Conservation (phyloP, 2,113 vertebrate genomes). For the Cebus imitator region DNA sequence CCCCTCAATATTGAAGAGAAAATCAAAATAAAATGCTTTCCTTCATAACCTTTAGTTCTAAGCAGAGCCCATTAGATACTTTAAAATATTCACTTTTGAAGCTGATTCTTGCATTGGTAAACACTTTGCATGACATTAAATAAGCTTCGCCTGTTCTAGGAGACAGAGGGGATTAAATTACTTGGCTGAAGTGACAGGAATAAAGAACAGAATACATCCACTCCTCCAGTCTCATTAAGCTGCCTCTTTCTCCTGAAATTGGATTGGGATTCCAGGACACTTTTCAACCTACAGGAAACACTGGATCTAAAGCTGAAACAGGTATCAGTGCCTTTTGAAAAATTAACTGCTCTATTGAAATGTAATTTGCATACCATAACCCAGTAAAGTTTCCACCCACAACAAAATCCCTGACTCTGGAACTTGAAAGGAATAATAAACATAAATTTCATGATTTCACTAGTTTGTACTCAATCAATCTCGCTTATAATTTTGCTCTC, state of each 20-base stretch:
- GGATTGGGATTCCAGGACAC: background rate
- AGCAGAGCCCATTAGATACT: slow-evolving; percentile 5
- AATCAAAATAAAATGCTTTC: slow-evolving; percentile 52
- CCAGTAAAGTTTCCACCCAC: background rate
- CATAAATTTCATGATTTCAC: background rate
- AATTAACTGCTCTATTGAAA: background rate
- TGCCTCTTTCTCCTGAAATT: background rate
- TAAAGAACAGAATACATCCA: background rate
- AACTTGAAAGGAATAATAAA: background rate
- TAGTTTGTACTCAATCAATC: background rate
- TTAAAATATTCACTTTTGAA: slow-evolving; percentile 48
- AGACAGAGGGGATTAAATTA: background rate
- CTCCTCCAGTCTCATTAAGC: background rate
- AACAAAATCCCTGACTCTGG: slow-evolving; percentile 6
- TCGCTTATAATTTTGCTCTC: background rate
- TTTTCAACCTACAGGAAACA: background rate
- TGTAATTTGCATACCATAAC: background rate
- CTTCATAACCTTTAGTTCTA: slow-evolving; percentile 37
- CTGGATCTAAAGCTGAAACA: background rate
- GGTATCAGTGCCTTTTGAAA: background rate
- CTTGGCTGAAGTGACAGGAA: background rate
- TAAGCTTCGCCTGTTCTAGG: slow-evolving; percentile 24
- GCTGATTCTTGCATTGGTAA: slow-evolving; percentile 29
- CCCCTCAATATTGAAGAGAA: slow-evolving; percentile 44
- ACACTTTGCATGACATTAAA: slow-evolving; percentile 41